Base-by-base conservation (phyloP, 2,113 vertebrate genomes). In the Pholis gunnellus region DNA sequence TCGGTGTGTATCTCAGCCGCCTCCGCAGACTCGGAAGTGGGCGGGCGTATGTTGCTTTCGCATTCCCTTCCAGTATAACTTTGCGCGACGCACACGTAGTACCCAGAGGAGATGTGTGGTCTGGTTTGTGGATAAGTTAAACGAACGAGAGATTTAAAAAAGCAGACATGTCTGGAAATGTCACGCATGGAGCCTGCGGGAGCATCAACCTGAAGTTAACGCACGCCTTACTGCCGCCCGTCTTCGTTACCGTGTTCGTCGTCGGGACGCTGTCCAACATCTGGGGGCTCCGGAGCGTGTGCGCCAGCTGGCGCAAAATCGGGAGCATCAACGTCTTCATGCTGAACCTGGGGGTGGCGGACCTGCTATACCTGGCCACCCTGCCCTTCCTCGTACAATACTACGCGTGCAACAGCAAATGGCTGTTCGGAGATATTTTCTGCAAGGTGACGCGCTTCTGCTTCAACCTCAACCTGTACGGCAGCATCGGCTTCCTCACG, bases 401-500 rank as follows among this genome's bases (percentile, higher is more conserved):
- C 83, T 97, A 97, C 82, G 81, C 63, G 13, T 61, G 0, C 0
- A 36, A 48, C 29, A 93, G 94, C 15, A 0, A 0, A 0, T 97
- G 97, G 97, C 9, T 50, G 48, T 97, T 97, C 4, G 95, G 96
- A 11, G 82, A 82, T 2, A 4, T 20, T 10, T 95, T 96, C 90
- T 97, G 97, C 93, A 95, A 89, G 34, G 3, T 95, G 61, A 95
- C 95, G 0, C 89, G 96, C 9, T 85, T 94, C 72, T 93, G 96
- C 44, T 97, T 97, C 86, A 94, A 96, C 81, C 85, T 97, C 68
- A 97, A 97, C 84, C 94, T 97, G 13, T 97, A 97, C 0, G 94
- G 96, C 83, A 97, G 96, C 89, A 96, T 97, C 25, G 94, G 95
- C 29, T 97, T 97, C 89, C 95, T 97, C 80, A 96, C 94, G 17